Base-by-base conservation (phyloP, 2,888 invertebrate genomes). In the Metacarcinus magister region DNA sequence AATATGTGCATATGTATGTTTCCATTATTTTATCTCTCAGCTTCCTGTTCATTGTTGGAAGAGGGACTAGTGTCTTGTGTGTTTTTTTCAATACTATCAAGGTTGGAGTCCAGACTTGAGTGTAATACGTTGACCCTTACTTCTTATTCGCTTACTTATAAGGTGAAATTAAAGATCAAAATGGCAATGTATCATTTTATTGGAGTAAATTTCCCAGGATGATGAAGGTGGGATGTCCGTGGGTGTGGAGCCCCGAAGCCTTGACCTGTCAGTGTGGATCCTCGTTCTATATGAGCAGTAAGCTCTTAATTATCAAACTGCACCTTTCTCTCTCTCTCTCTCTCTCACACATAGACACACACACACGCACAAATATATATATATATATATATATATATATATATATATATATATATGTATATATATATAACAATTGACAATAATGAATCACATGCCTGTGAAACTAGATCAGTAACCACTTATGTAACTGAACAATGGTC, bases 131-230 rank as follows among this genome's bases (percentile, higher is more conserved):
- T 89, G 28, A 46, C 23, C 7, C 90, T 44, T 48, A 46, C 4
- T 48, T 5, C 8, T 46, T 0, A 92, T 28, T 92, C 2, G 3
- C 16, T 32, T 60, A 39, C 48, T 54, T 2, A 4, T n/a, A 95
- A 95, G 95, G 89, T 32, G 54, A 93, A 95, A 44, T 48, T 87
- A 93, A 87, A 46, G 8, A 93, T n/a, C 28, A 60, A n/a, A 23
- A 92, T n/a, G 90, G 92, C 94, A 93, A 92, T 93, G 93, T 96
- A 95, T 96, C 95, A 96, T 93, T 96, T 96, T 95, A 96, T 92
- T 96, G 94, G 96, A 96, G 96, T 96, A 94, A 96, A 82, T 96
- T 93, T 82, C 94, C 96, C 96, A 91, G 92, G 94, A 54, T 96
- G 96, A 67, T 94, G 87, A 32, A 60, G 92, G 44, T 48, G 75